These are phyloP conservation scores for Galbula dea DNA, from an alignment of 2,113 vertebrate genomes.

Conservation along the genomic window DNA sequence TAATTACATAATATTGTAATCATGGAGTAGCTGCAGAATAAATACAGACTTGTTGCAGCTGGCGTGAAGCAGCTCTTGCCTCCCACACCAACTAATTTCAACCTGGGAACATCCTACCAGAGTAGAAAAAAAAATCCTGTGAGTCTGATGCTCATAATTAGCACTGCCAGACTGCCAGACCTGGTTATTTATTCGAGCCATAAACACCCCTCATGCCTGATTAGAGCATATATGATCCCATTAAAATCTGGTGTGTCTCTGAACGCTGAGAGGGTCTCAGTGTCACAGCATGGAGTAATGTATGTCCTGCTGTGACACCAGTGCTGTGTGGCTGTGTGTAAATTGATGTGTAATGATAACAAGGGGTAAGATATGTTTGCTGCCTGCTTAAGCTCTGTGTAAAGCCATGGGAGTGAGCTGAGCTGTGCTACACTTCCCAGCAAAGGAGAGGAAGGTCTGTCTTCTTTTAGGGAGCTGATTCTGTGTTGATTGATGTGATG, in stretches of 20 bases:
- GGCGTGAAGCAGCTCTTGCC: background rate
- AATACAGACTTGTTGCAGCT: background rate
- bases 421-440: background rate
- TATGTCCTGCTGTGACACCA: background rate
- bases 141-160: background rate
- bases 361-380: background rate
- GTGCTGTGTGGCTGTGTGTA: background rate
- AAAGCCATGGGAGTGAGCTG: background rate
- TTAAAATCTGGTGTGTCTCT: background rate
- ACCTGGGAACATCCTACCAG: background rate
- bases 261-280: background rate
- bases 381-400: background rate
- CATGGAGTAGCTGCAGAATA: background rate
- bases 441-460: background rate
- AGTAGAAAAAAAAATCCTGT: background rate
- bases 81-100: background rate
- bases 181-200: background rate
- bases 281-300: background rate
- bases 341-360: accelerated
- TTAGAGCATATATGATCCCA: background rate
- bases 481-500: background rate
- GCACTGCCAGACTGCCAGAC: background rate
- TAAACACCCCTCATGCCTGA: background rate
- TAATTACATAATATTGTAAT: background rate
- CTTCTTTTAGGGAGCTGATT: background rate